Evolutionary conservation across 2,113 vertebrate species (phyloP).

Genomic region (Pterophyllum scalare): DNA sequence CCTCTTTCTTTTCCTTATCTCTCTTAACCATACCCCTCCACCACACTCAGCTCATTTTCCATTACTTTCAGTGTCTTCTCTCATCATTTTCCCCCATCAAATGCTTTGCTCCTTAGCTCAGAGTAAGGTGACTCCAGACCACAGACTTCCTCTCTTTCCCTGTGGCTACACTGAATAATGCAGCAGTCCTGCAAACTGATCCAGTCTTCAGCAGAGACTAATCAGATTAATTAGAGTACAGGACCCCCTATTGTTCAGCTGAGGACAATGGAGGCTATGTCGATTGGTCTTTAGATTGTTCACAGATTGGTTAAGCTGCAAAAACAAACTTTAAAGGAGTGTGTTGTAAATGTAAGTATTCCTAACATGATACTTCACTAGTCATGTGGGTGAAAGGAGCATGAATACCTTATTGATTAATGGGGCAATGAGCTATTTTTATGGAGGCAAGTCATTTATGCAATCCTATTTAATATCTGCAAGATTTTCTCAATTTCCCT

Average conservation of each 20-base stretch:
- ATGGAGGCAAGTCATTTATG: conserved; percentile 26
- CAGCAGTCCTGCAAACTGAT: conserved; percentile 74
- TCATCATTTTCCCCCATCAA: conserved; percentile 37
- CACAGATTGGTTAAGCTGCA: conserved; percentile 23
- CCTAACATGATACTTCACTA: conserved; percentile 23
- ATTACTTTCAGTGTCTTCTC: conserved; percentile 39
- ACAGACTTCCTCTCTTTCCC: conserved; percentile 71
- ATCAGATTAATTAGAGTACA: conserved; percentile 80
- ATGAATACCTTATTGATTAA: conserved; percentile 24
- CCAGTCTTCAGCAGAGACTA: conserved; percentile 75
- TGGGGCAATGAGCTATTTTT: conserved; percentile 28
- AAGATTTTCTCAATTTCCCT: conserved; percentile 46
- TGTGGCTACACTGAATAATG: conserved; percentile 77
- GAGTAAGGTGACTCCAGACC: conserved; percentile 70
- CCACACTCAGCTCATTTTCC: conserved; percentile 11
- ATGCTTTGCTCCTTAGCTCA: conserved; percentile 16
- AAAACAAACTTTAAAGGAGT: conserved; percentile 18
- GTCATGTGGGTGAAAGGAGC: background rate
- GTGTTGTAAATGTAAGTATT: background rate
- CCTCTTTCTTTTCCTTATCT: conserved; percentile 25
- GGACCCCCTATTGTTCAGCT: conserved; percentile 54
- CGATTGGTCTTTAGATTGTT: conserved; percentile 5
- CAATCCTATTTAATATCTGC: conserved; percentile 27
- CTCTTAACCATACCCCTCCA: conserved; percentile 20
- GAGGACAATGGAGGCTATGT: conserved; percentile 20